Conservation (phyloP, 2,113 vertebrate species). For the Anolis carolinensis region DNA sequence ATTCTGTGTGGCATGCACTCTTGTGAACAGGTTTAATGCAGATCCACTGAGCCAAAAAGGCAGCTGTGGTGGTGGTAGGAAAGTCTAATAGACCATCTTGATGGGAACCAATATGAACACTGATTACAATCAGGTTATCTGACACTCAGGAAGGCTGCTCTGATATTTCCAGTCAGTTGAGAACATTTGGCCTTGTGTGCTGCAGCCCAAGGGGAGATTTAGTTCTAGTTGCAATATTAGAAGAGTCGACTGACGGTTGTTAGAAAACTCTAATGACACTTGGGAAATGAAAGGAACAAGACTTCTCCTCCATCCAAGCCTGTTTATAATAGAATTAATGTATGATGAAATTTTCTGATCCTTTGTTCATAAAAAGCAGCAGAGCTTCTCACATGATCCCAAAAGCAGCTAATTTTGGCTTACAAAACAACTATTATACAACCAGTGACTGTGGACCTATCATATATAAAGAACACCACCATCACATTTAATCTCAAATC, state of each 20-base stretch:
- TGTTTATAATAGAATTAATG: not conserved
- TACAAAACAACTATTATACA: no score
- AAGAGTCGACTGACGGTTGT: not conserved
- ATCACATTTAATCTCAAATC: not conserved
- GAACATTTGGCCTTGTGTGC: not conserved
- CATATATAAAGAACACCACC: not conserved
- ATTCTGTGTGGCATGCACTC: not conserved
- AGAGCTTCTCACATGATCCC: no score
- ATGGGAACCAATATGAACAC: not conserved
- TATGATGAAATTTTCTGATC: not conserved
- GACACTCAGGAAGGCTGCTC: not conserved
- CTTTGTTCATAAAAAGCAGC: not conserved
- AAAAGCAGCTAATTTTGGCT: not conserved
- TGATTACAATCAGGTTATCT: not conserved
- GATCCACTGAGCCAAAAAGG: not conserved
- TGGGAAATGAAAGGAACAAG: slow-evolving; percentile 1
- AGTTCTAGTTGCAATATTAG: not conserved
- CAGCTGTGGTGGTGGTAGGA: not conserved
- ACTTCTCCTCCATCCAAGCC: not conserved
- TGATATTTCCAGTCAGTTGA: not conserved
- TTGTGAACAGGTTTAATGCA: not conserved
- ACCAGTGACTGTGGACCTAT: not conserved
- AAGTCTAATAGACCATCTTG: not conserved
- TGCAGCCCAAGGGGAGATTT: not conserved
- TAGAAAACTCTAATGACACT: not conserved